These are phyloP conservation scores for Sisyra terminalis DNA, from an alignment of 2,888 invertebrate species.

Conservation along the genomic window DNA sequence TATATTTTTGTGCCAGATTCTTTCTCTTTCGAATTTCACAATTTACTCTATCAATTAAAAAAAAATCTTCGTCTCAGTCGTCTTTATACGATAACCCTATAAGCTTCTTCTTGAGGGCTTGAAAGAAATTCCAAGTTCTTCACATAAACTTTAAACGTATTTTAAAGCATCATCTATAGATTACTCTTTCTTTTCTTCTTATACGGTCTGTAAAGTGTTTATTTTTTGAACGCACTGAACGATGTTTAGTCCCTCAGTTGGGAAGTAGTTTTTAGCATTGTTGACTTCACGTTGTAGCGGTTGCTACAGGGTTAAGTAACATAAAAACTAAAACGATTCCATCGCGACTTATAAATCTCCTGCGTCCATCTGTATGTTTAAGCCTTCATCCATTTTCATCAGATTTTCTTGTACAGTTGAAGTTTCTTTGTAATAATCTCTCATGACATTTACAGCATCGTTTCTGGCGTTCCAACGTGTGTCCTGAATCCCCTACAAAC, in stretches of 20 bases:
- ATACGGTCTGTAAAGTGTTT: constrained; percentile 4
- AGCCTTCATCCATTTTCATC: constrained; percentile 11
- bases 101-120: neutral
- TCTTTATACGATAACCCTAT: constrained; percentile 5
- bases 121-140: neutral
- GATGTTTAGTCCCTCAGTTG: no score
- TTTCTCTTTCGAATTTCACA: no score
- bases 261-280: no score
- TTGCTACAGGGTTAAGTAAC: no score
- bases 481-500: constrained; percentile 13
- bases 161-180: constrained; percentile 1
- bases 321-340: no score
- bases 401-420: constrained; percentile 11
- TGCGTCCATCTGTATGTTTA: constrained; percentile 10
- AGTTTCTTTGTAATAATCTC: constrained; percentile 11
- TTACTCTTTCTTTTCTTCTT: constrained; percentile 4
- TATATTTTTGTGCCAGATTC: no score
- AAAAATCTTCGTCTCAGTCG: constrained; percentile 8
- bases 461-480: constrained; percentile 9
- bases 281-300: no score
- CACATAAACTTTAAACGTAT: neutral
- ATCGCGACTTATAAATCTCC: constrained; percentile 8
- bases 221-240: constrained; percentile 9
- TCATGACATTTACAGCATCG: constrained; percentile 10
- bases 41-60: constrained; percentile 8